Base-by-base conservation (phyloP, 2,888 invertebrate species). In the Elmis aenea region DNA sequence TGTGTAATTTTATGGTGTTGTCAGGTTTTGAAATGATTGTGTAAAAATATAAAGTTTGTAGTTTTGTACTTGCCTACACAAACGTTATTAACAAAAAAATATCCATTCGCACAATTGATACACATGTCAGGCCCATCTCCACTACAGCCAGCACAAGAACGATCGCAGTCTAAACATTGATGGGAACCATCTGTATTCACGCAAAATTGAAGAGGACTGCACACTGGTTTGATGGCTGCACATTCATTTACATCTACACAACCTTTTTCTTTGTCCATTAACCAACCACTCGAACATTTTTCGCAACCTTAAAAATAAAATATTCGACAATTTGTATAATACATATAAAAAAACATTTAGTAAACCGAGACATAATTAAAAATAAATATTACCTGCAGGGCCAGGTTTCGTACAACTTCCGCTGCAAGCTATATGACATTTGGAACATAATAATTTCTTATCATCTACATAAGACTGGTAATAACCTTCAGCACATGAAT, bases 111-210 rank as follows among this genome's bases (percentile, higher is more conserved):
- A 72, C 95, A 95, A 57, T 78, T 73, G 15, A 74, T 71, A 66
- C 95, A 95, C 81, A 89, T 86, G 63, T 94, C 92, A 0, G 92
- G 89, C 0, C 94, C 94, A 65, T 90, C 90, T 0, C 91, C 91
- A 32, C 79, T 76, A 61, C 95, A 95, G 1, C 84, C 83, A 26
- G 76, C 68, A 61, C 94, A 95, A 0, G 92, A 77, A 54, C 75
- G 79, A 66, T 94, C 91, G 69, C 95, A 95, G 30, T 75, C 79
- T 71, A 84, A 67, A 66, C 94, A 94, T 5, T 73, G 68, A 58
- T 76, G 89, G 0, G 87, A 85, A 4, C 95, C 94, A 33, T 89
- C 85, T 6, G 81, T 85, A 62, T 95, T 95, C 3, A 90, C 76
- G 63, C 95, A 95, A 62, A 92, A 93, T 59, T 92, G 79, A 57